Evolutionary conservation across 2,888 invertebrate species (phyloP), one percentile per base, ranked within the genome.

Genomic region (Sycophila texana): DNA sequence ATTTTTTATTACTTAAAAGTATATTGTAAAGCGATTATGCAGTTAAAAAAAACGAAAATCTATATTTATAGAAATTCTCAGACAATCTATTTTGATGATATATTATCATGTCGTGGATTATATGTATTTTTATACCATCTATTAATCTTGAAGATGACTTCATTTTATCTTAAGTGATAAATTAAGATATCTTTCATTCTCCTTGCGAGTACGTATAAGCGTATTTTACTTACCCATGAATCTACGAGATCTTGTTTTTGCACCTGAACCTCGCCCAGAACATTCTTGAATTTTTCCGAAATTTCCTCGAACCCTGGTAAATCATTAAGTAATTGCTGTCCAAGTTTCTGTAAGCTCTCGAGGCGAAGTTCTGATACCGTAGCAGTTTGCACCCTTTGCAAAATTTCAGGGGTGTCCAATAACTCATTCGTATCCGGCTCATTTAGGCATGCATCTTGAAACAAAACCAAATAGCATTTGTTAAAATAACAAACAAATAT

Each of bases 301-400:
- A 86, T 83, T 5, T 87, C 86, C 13, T 88, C 84, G 70, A 88
- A 90, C 0, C 86, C 87, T 1, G 89, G 88, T 30, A 90, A 84
- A 83, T 90, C 90, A 5, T 81, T 73, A 4, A 90, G 82, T 18
- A 90, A 78, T 74, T 88, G 87, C 68, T 86, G 87, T 1, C 86
- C 86, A n/a, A 90, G 83, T 77, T 86, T 87, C n/a, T 84, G 85
- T 22, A 90, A 83, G 65, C 85, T 86, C 58, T 89, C 87, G 14
- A 90, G 82, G 3, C 86, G 84, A 49, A 85, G 75, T 82, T 90
- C 90, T 0, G 89, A 86, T 0, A 87, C 86, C 77, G 87, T 85
- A 0, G 87, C 87, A 0, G 89, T 83, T 77, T 90, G 89, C 26
- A 90, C 84, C 75, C 87, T 86, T 74, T 89, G 90, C 0, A 90